Conservation (phyloP, 2,113 vertebrate species). For the Thunnus thynnus region DNA sequence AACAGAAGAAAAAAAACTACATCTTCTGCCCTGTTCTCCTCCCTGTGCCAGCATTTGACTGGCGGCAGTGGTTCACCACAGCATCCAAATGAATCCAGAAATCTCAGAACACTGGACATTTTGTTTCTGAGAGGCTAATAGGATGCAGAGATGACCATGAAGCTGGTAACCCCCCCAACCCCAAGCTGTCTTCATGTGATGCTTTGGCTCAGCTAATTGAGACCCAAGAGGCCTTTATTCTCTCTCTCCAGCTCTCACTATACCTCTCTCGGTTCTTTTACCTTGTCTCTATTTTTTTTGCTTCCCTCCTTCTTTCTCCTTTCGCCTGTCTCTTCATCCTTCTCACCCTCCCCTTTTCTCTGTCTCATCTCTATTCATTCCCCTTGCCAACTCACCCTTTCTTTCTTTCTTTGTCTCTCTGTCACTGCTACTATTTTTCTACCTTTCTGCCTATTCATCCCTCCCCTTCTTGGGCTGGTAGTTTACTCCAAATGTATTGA, state of each 20-base stretch:
- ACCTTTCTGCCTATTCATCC: slow-evolving; percentile 15
- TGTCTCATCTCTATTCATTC: not conserved
- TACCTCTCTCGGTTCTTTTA: slow-evolving; percentile 9
- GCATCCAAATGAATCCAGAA: slow-evolving; percentile 34
- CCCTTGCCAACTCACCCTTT: not conserved
- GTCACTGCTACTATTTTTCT: not conserved
- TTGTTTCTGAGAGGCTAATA: slow-evolving; percentile 59
- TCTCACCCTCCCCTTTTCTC: not conserved
- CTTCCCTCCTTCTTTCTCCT: not conserved
- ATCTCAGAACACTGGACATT: slow-evolving; percentile 31
- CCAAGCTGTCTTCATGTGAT: slow-evolving; percentile 53
- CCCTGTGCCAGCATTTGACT: slow-evolving; percentile 17
- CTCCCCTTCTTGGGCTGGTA: not conserved
- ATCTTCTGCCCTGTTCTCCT: not conserved
- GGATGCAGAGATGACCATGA: slow-evolving; percentile 66
- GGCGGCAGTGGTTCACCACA: slow-evolving; percentile 45
- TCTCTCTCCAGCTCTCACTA: slow-evolving; percentile 20
- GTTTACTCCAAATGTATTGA: slow-evolving; percentile 10
- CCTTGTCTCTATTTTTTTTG: slow-evolving; percentile 12
- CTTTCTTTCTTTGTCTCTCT: not conserved
- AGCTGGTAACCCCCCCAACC: slow-evolving; percentile 30
- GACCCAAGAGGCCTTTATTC: slow-evolving; percentile 69
- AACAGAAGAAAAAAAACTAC: not conserved
- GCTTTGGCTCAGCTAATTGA: slow-evolving; percentile 68
- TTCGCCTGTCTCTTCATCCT: slow-evolving; percentile 2